Conservation (phyloP, 2,888 invertebrate species). For the Trypoxylon attenuatum region DNA sequence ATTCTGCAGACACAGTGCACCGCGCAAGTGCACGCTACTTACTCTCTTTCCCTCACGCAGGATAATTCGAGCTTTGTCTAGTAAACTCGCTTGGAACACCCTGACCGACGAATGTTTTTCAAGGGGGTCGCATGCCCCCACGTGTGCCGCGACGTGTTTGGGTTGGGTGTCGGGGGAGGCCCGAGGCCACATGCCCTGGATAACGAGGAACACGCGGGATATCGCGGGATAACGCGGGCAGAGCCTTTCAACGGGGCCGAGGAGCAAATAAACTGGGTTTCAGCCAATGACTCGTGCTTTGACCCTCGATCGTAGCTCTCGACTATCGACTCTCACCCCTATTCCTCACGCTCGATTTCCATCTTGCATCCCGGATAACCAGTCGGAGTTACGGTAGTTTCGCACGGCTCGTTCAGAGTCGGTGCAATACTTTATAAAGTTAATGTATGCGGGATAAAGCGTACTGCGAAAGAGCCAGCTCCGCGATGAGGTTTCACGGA, state of each 20-base stretch:
- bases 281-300: slow-evolving; percentile 54
- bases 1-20: too few species aligned
- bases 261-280: slow-evolving; percentile 50
- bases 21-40: too few species aligned
- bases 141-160: too few species aligned
- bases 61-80: too few species aligned
- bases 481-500: too few species aligned
- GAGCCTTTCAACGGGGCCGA: slow-evolving; percentile 28
- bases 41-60: too few species aligned
- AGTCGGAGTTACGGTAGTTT: neutral
- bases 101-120: too few species aligned
- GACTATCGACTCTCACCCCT: neutral
- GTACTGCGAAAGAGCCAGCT: too few species aligned
- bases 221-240: slow-evolving; percentile 32
- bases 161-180: too few species aligned
- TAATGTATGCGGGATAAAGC: neutral
- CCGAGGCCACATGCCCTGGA: too few species aligned
- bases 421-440: neutral
- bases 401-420: neutral
- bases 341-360: slow-evolving; percentile 8
- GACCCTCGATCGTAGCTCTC: slow-evolving; percentile 22
- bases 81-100: too few species aligned
- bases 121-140: too few species aligned
- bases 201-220: slow-evolving; percentile 18
- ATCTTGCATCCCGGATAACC: slow-evolving; percentile 9